phyloP scores from a whole-genome alignment of 2,888 invertebrate genomes.

The Latrodectus hesperus region DNA sequence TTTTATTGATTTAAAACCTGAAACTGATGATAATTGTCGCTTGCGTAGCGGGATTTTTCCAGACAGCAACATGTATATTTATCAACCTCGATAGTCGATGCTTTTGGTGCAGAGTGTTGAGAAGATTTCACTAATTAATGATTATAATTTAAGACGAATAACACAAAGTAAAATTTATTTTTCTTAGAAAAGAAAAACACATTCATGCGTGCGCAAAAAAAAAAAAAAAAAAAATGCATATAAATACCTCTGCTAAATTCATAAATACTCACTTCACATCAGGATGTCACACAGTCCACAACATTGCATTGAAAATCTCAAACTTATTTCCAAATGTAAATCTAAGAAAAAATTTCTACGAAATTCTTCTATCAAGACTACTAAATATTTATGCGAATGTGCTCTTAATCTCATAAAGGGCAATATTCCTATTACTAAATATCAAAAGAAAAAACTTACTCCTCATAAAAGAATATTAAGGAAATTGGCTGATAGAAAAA shows the following conservation, averaged over 20 bases:
- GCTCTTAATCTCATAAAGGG: conserved; percentile 33
- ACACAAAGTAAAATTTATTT: no score
- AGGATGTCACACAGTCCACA: neutral
- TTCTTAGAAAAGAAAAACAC: no score
- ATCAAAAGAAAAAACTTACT: conserved; percentile 6
- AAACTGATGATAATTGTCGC: neutral
- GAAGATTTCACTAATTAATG: no score
- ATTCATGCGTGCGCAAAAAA: no score
- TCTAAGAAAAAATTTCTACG: neutral
- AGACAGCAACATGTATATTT: neutral
- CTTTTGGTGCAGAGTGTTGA: neutral
- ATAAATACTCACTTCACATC: neutral
- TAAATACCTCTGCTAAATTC: no score
- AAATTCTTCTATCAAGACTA: conserved; percentile 5
- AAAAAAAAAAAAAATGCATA: no score
- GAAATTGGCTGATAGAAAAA: conserved; percentile 12
- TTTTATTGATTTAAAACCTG: conserved; percentile 8
- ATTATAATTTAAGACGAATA: no score
- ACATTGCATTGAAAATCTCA: conserved; percentile 6
- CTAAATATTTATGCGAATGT: conserved; percentile 43
- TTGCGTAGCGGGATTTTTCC: conserved; percentile 11
- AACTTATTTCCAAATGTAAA: conserved; percentile 17
- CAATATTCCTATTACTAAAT: conserved; percentile 3
- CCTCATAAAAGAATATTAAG: conserved; percentile 26
- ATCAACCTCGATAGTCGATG: neutral